These are phyloP conservation scores for Bombus impatiens DNA, from an alignment of 1,140 invertebrate genomes.

Conservation along the genomic window DNA sequence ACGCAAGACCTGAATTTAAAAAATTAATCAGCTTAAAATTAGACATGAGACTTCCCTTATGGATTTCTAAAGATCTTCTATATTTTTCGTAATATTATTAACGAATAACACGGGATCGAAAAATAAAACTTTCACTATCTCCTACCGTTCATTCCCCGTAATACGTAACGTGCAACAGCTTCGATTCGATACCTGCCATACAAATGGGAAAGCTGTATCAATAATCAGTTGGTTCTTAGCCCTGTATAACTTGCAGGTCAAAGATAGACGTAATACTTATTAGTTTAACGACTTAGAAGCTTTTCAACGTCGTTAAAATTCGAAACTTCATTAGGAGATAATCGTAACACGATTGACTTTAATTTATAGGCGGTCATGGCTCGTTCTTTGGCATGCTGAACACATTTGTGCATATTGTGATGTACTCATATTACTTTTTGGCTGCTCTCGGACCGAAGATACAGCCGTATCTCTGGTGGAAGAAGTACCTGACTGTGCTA, in stretches of 20 bases:
- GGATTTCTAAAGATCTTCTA: not conserved
- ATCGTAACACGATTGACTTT: conserved; percentile 4
- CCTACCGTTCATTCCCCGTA: not conserved
- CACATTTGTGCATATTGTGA: conserved; percentile 94
- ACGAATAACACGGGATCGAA: not conserved
- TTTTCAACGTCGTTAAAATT: not conserved
- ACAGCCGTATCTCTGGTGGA: conserved; percentile 97
- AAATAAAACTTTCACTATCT: not conserved
- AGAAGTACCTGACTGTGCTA: conserved; percentile 93
- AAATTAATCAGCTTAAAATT: not conserved
- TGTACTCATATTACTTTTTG: conserved; percentile 96
- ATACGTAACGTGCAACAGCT: not conserved
- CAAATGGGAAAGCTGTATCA: not conserved
- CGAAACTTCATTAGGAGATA: not conserved
- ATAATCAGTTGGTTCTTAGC: not conserved
- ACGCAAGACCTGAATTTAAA: not conserved
- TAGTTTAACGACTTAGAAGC: not conserved
- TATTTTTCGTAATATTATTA: not conserved
- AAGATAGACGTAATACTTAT: not conserved
- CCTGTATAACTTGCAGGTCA: not conserved
- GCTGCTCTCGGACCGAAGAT: conserved; percentile 92
- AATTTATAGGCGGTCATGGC: conserved; percentile 86
- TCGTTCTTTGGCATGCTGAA: conserved; percentile 93
- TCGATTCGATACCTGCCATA: not conserved
- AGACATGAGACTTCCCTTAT: not conserved